Evolutionary conservation across 2,797 vertebrate genomes (phyloP).

Genomic region (Eremophila alpestris): DNA sequence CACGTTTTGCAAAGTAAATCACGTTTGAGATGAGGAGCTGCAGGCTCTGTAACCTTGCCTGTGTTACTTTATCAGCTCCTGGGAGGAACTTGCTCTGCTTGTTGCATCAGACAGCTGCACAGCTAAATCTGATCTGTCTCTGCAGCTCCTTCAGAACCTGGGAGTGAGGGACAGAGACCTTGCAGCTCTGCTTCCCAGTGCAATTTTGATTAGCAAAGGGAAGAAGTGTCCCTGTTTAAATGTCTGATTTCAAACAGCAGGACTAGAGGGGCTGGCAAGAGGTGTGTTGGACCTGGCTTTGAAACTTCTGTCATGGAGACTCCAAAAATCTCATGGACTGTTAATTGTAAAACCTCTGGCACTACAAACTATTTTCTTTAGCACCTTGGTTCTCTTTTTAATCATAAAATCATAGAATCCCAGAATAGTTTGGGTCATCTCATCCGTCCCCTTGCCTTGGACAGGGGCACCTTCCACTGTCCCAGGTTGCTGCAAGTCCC

Average conservation of each 20-base stretch:
- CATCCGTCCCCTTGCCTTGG: neutral
- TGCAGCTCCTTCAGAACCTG: neutral
- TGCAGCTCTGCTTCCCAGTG: neutral
- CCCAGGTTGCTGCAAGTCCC: neutral
- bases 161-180: too few species aligned
- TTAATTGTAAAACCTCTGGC: neutral
- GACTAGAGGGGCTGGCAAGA: neutral
- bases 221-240: neutral
- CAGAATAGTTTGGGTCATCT: neutral
- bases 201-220: neutral
- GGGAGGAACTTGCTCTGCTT: neutral
- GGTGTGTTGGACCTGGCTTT: neutral
- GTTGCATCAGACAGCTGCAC: neutral
- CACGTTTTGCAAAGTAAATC: rapidly evolving
- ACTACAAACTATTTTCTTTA: neutral
- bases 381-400: neutral
- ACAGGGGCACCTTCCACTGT: neutral
- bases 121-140: neutral
- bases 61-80: neutral
- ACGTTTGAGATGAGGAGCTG: neutral
- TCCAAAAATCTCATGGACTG: neutral
- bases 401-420: neutral
- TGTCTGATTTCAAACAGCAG: neutral
- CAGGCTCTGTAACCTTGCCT: neutral
- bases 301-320: neutral